Evolutionary conservation across 92 coral and sea anemone species (phyloP).

Genomic region (Parazoanthus darwini): DNA sequence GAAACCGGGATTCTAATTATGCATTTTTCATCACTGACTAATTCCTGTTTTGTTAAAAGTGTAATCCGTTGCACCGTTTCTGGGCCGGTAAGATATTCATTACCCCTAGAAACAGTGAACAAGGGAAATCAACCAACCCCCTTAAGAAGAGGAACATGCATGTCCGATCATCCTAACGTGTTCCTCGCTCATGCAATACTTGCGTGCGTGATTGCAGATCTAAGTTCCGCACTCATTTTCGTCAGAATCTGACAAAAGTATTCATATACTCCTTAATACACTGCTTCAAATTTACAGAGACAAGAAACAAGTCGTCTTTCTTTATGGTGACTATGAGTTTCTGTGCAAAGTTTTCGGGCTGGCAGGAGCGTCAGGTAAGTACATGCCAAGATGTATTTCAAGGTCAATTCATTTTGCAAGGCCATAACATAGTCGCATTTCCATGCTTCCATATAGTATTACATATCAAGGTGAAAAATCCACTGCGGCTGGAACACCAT

Average conservation of each 20-base stretch:
- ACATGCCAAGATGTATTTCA: neutral
- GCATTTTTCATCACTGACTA: neutral
- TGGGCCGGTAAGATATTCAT: neutral
- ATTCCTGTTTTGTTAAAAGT: too few species aligned
- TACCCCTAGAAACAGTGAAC: neutral
- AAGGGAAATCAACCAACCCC: neutral
- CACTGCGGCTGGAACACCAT: too few species aligned
- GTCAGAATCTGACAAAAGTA: neutral
- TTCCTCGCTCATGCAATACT: neutral
- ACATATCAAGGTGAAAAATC: too few species aligned
- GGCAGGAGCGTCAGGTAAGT: slow-evolving; percentile 53
- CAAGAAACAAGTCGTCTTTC: slow-evolving; percentile 48
- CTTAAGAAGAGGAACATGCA: neutral
- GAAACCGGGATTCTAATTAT: neutral
- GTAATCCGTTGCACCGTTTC: neutral
- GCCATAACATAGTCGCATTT: too few species aligned
- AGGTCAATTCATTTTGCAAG: neutral
- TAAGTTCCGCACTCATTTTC: neutral
- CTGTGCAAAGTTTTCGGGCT: slow-evolving; percentile 48
- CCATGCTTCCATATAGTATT: too few species aligned
- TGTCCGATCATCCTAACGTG: neutral
- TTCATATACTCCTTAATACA: neutral
- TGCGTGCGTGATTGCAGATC: neutral
- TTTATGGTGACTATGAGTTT: slow-evolving; percentile 48
- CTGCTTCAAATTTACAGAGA: slow-evolving; percentile 30